Percentiles rank a stretch among this genome's conserved stretches.
phyloP scores from a whole-genome alignment of 2,113 vertebrate genomes.

The Macquaria ambigua region DNA sequence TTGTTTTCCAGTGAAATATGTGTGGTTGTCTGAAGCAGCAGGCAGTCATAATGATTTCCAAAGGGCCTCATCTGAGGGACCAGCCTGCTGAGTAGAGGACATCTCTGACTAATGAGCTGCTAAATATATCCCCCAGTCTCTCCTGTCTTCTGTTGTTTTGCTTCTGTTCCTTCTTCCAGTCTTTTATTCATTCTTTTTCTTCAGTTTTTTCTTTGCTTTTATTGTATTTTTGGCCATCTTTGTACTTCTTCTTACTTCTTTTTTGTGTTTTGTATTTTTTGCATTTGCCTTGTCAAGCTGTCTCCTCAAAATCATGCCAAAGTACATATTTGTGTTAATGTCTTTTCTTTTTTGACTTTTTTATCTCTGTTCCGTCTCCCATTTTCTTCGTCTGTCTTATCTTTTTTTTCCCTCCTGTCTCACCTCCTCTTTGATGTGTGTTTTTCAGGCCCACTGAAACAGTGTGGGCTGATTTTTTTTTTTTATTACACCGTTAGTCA shows the following conservation, averaged over 20 bases:
- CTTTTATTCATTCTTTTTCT: constrained; percentile 21
- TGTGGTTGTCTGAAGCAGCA: constrained; percentile 76
- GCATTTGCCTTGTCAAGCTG: constrained; percentile 8
- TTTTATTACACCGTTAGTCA: constrained; percentile 62
- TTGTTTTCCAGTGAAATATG: constrained; percentile 61
- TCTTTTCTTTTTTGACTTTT: neutral
- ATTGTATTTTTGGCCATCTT: neutral
- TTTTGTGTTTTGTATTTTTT: neutral
- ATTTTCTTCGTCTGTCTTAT: neutral
- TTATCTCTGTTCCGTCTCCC: neutral
- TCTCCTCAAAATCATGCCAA: neutral
- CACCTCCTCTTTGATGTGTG: constrained; percentile 40
- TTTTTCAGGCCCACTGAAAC: constrained; percentile 48
- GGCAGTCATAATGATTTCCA: constrained; percentile 81
- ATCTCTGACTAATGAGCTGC: constrained; percentile 83
- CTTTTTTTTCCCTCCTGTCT: neutral
- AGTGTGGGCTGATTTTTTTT: constrained; percentile 55
- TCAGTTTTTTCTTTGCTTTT: neutral
- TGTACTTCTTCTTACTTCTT: neutral
- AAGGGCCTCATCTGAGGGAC: constrained; percentile 79
- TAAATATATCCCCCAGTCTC: constrained; percentile 82
- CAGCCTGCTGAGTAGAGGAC: constrained; percentile 79
- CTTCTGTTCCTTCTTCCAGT: constrained; percentile 35
- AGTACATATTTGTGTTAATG: neutral
- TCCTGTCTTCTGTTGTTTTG: constrained; percentile 66